A percentile compares a stretch with the other conserved stretches of the same genome.
Conservation (phyloP, 2,797 vertebrate species). For the Takifugu ocellatus region DNA sequence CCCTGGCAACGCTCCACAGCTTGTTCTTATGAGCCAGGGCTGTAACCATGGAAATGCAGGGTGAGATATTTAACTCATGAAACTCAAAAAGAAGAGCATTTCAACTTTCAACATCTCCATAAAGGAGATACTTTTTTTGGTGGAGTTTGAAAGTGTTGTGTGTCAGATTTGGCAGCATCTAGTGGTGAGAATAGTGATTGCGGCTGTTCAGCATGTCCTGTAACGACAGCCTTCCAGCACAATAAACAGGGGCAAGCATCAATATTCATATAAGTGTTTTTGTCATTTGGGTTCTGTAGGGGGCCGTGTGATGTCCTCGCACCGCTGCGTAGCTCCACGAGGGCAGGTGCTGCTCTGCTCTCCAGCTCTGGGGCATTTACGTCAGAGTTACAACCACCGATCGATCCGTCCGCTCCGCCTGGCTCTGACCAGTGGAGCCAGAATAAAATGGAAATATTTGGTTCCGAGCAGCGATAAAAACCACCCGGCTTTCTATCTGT, state of each 20-base stretch:
- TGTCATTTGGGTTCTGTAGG: too few species aligned
- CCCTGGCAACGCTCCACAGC: slow-evolving; percentile 50
- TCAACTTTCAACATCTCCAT: too few species aligned
- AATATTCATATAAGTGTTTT: too few species aligned
- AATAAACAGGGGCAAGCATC: too few species aligned
- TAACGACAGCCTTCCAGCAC: too few species aligned
- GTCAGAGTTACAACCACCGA: slow-evolving; percentile 33
- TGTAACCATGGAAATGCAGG: slow-evolving; percentile 67
- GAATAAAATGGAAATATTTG: slow-evolving; percentile 7
- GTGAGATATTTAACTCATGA: slow-evolving; percentile 36
- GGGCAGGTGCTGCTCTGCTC: slow-evolving; percentile 13
- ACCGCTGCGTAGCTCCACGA: too few species aligned
- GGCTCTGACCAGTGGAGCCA: slow-evolving; percentile 2
- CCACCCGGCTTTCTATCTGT: neutral
- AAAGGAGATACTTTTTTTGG: too few species aligned
- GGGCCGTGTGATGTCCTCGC: too few species aligned
- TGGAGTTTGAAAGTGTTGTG: too few species aligned
- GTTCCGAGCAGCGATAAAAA: neutral
- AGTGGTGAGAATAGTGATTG: too few species aligned
- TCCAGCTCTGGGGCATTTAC: slow-evolving; percentile 20
- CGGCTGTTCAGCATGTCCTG: too few species aligned
- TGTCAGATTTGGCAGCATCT: too few species aligned
- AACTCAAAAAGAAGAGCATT: slow-evolving; percentile 21
- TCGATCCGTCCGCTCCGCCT: slow-evolving; percentile 19
- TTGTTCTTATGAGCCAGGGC: slow-evolving; percentile 33